phyloP scores from a whole-genome alignment of 2,888 invertebrate species.

The Sesia bembeciformis region DNA sequence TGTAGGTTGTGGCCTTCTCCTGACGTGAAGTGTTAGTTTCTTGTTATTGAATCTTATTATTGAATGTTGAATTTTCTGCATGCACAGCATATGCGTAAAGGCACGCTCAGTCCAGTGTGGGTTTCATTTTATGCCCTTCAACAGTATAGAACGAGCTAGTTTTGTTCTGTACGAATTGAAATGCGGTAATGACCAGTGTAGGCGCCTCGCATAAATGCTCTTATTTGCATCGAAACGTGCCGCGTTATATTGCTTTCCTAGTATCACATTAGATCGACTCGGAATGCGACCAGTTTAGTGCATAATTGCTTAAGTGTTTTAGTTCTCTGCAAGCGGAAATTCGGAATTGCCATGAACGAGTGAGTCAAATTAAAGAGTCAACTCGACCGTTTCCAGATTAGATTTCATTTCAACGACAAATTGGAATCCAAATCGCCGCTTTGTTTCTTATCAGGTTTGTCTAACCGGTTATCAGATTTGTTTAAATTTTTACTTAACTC shows the following conservation, averaged over 20 bases:
- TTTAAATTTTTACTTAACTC: neutral
- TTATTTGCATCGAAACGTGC: conserved; percentile 62
- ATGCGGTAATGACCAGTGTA: conserved; percentile 62
- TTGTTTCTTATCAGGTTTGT: conserved; percentile 15
- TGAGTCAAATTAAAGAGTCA: conserved; percentile 22
- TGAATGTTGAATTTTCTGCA: conserved; percentile 51
- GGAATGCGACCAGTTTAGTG: conserved; percentile 31
- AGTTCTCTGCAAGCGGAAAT: conserved; percentile 14
- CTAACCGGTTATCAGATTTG: conserved; percentile 10
- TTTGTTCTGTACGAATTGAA: conserved; percentile 41
- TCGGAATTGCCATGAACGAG: conserved; percentile 11
- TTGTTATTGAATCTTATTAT: conserved; percentile 30
- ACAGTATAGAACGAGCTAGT: conserved; percentile 49
- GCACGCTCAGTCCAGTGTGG: conserved; percentile 19
- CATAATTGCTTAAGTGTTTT: conserved; percentile 6
- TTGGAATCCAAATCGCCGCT: conserved; percentile 25
- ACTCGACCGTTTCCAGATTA: conserved; percentile 14
- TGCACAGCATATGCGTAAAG: conserved; percentile 36
- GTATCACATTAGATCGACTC: conserved; percentile 25
- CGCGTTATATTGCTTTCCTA: conserved; percentile 37
- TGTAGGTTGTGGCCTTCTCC: conserved; percentile 17
- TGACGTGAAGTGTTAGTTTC: conserved; percentile 13
- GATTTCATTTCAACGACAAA: conserved; percentile 14
- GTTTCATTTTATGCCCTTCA: conserved; percentile 56
- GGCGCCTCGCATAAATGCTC: conserved; percentile 51